These are phyloP conservation scores for Erannis defoliaria DNA, from an alignment of 2,888 invertebrate species.

Conservation along the genomic window DNA sequence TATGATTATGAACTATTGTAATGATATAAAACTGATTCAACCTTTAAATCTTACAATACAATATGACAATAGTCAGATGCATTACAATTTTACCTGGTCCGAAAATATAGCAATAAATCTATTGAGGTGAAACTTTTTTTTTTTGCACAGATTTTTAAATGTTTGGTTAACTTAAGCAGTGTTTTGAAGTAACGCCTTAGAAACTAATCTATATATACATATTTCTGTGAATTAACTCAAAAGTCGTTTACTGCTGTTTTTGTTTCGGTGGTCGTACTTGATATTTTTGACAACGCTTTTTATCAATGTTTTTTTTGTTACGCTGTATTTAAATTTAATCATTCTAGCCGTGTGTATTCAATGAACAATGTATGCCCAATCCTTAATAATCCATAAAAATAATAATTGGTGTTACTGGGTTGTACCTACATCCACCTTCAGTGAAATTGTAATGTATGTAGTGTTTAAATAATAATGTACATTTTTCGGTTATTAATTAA, in stretches of 20 bases:
- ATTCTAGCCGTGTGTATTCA: neutral
- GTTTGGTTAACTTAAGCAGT: neutral
- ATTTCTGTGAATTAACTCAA: no score
- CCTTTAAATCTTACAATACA: constrained; percentile 25
- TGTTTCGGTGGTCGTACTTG: no score
- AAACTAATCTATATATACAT: no score
- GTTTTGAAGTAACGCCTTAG: no score
- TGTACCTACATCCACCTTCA: constrained; percentile 54
- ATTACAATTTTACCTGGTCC: constrained; percentile 26
- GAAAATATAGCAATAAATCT: neutral
- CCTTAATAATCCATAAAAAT: constrained; percentile 1
- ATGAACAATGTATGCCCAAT: constrained; percentile 27
- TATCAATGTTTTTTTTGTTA: no score
- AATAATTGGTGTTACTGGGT: constrained; percentile 46
- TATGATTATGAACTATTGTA: constrained; percentile 10
- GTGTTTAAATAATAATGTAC: constrained; percentile 76
- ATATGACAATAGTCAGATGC: constrained; percentile 24
- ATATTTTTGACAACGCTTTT: no score
- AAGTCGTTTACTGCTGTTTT: no score
- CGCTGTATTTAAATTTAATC: neutral
- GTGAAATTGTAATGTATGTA: constrained; percentile 71
- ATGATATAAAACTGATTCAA: constrained; percentile 2
- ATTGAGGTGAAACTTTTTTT: neutral
- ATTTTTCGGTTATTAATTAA: constrained; percentile 82
- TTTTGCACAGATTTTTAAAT: neutral